Evolutionary conservation across 2,113 vertebrate genomes (phyloP).

Genomic region (Sardina pilchardus): DNA sequence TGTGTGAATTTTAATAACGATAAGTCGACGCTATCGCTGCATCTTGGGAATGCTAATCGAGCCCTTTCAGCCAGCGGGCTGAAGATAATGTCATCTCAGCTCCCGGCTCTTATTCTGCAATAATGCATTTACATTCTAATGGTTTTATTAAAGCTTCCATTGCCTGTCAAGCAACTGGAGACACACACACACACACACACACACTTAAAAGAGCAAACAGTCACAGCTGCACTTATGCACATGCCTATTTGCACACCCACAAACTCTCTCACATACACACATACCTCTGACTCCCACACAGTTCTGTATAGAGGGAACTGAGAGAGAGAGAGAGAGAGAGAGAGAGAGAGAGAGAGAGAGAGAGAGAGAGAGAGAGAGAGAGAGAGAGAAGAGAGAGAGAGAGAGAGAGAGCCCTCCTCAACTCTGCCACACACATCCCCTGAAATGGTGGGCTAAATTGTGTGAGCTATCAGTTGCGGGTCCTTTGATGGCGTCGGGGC

Average conservation of each 20-base stretch:
- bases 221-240: not conserved
- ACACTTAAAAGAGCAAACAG: not conserved
- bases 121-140: slow-evolving; percentile 99
- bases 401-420: not conserved
- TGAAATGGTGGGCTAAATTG: slow-evolving; percentile 86
- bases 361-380: not conserved
- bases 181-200: slow-evolving; percentile 45
- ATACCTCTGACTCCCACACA: not conserved
- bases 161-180: slow-evolving; percentile 87
- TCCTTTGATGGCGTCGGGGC: slow-evolving; percentile 96
- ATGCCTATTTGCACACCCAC: not conserved
- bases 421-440: slow-evolving; percentile 74
- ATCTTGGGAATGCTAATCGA: slow-evolving; percentile 99
- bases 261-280: not conserved
- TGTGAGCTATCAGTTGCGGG: slow-evolving; percentile 99
- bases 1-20: slow-evolving; percentile 99
- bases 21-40: slow-evolving; percentile 97
- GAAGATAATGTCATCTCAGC: slow-evolving; percentile 95
- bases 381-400: not conserved
- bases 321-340: not conserved
- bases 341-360: not conserved
- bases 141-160: slow-evolving; percentile 99
- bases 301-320: not conserved
- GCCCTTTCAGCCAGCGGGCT: slow-evolving; percentile 85
- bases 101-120: slow-evolving; percentile 99